Evolutionary conservation across 2,113 vertebrate species (phyloP).

Genomic region (Oceanodroma tethys): DNA sequence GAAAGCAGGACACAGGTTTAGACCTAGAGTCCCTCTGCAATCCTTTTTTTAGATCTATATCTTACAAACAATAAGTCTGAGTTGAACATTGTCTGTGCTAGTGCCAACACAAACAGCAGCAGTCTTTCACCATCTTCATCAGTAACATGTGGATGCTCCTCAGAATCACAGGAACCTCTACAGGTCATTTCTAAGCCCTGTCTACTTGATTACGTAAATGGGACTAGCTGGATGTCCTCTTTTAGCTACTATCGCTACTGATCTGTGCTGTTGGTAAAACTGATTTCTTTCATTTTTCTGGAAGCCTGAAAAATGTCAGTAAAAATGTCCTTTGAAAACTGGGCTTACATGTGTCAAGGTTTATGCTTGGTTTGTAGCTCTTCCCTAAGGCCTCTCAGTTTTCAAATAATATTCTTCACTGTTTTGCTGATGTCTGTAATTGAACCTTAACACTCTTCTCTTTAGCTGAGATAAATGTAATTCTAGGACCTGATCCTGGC

Average conservation of each 20-base stretch:
- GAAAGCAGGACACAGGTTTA: background rate
- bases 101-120: background rate
- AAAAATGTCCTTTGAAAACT: background rate
- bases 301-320: background rate
- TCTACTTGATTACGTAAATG: background rate
- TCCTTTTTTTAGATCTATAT: background rate
- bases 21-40: background rate
- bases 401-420: background rate
- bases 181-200: background rate
- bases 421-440: background rate
- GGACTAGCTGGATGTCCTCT: background rate
- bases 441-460: background rate
- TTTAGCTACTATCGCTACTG: background rate
- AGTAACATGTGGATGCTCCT: background rate
- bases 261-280: background rate
- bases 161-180: background rate
- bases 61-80: background rate
- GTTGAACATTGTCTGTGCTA: background rate
- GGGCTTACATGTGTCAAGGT: background rate
- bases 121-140: background rate
- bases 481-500: background rate
- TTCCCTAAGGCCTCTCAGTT: background rate
- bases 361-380: background rate
- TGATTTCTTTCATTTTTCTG: background rate
- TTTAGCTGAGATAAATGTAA: background rate